Evolutionary conservation across 2,888 invertebrate species (phyloP).

Genomic region (Synanthedon tipuliformis): DNA sequence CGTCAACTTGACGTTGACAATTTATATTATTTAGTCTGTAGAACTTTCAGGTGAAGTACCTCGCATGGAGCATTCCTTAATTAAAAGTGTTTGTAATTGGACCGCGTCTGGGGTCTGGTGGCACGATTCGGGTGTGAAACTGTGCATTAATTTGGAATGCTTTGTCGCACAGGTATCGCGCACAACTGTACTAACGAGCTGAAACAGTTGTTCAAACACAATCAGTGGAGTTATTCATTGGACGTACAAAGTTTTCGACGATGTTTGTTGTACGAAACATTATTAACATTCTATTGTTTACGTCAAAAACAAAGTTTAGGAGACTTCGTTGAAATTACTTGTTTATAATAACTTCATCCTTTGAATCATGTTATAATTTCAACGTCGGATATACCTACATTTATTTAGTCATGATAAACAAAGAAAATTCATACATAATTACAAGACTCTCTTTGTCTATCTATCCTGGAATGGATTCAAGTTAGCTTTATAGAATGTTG

Average conservation of each 20-base stretch:
- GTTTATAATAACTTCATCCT: no score
- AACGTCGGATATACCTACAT: no score
- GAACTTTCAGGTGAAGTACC: no score
- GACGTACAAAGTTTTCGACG: background rate
- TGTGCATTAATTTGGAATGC: slow-evolving; percentile 10
- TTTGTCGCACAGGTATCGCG: slow-evolving; percentile 7
- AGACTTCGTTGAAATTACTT: no score
- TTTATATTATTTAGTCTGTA: no score
- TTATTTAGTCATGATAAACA: no score
- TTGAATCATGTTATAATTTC: no score
- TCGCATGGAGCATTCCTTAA: slow-evolving; percentile 16
- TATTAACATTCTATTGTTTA: background rate
- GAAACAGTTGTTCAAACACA: slow-evolving; percentile 4
- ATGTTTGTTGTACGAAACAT: background rate
- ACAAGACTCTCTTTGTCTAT: no score
- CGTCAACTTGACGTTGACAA: no score
- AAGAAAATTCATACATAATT: no score
- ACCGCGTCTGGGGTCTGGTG: background rate
- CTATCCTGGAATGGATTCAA: no score
- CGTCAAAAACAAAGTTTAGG: background rate
- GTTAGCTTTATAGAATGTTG: no score
- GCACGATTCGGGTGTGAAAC: background rate
- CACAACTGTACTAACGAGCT: slow-evolving; percentile 1
- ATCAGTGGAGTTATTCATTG: slow-evolving; percentile 1
- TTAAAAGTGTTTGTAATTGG: slow-evolving; percentile 15